Evolutionary conservation across 2,888 invertebrate genomes (phyloP), one percentile per base, ranked within the genome.

Genomic region (Meiosimyza decipiens): DNA sequence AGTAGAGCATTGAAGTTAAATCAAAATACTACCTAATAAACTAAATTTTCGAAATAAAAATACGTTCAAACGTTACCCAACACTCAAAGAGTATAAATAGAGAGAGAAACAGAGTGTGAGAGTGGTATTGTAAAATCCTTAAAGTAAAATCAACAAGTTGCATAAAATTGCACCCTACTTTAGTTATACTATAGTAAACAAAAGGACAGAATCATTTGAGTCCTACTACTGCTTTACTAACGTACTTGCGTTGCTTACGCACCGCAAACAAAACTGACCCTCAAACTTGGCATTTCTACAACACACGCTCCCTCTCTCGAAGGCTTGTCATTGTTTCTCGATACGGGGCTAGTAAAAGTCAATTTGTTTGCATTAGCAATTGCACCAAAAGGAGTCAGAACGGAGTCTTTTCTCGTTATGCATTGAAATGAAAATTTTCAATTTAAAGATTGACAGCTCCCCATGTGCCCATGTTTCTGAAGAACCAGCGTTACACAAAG

Each of bases 401-500:
- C 16, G 16, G 33, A 55, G 47, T 69, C 69, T 51, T 69, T 60
- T 69, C 69, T 69, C 69, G 59, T 59, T 69, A 69, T 70, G 70
- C 70, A 70, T 52, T 62, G 70, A 62, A 62, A 70, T 62, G 70
- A 62, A 62, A 70, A 70, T 70, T 70, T 62, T 70, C 40, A 70
- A 70, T 70, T 70, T 70, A 51, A 70, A 70, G 70, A 70, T 70
- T 70, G 70, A 70, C 70, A 70, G 70, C 47, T 55, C 40, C 40
- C 40, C 40, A 40, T 40, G 40, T 9, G 6, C 40, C 40, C 40
- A 40, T 40, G 9, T 9, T 40, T 9, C 40, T 7, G 9, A 40
- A 40, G 40, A 40, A 40, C 9, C 40, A 40, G 2, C 1, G 40
- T 9, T 40, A 40, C 4, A 40, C 40, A 40, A 40, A 9, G 40